Percentiles rank a stretch among this genome's conserved stretches.
Evolutionary conservation across 2,888 invertebrate species (phyloP).

Genomic region (Rotaria magnacalcarata): DNA sequence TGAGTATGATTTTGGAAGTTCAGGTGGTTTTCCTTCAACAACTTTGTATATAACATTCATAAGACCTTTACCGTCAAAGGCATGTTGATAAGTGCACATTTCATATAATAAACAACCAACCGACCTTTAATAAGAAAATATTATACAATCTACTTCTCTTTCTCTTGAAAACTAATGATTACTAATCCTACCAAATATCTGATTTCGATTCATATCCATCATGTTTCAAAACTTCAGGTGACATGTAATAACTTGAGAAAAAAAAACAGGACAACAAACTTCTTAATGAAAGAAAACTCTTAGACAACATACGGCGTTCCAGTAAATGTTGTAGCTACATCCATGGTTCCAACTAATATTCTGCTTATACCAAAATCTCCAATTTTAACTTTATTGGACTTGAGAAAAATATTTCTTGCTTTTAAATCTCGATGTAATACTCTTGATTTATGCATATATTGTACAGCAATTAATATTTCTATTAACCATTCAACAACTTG

Average conservation of each 20-base stretch:
- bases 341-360: constrained; percentile 57
- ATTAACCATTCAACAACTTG: constrained; percentile 58
- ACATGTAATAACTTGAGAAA: constrained; percentile 54
- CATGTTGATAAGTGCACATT: constrained; percentile 57
- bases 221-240: constrained; percentile 60
- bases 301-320: constrained; percentile 54
- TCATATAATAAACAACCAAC: constrained; percentile 59
- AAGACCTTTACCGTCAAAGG: constrained; percentile 57
- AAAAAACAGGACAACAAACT: background rate
- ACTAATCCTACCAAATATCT: constrained; percentile 55
- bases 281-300: too few relatives aligned
- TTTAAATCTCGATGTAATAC: constrained; percentile 60
- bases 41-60: constrained; percentile 60
- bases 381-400: constrained; percentile 57
- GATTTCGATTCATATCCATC: constrained; percentile 60
- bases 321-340: constrained; percentile 59
- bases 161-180: too few relatives aligned
- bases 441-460: constrained; percentile 57
- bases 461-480: constrained; percentile 57
- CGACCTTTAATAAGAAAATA: constrained; percentile 46
- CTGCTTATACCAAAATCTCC: constrained; percentile 60
- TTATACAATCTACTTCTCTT: background rate
- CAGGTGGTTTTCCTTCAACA: constrained; percentile 56
- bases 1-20: constrained; percentile 54
- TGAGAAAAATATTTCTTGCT: constrained; percentile 59